Evolutionary conservation across 2,113 vertebrate species (phyloP).

Genomic region (Gymnogyps californianus): DNA sequence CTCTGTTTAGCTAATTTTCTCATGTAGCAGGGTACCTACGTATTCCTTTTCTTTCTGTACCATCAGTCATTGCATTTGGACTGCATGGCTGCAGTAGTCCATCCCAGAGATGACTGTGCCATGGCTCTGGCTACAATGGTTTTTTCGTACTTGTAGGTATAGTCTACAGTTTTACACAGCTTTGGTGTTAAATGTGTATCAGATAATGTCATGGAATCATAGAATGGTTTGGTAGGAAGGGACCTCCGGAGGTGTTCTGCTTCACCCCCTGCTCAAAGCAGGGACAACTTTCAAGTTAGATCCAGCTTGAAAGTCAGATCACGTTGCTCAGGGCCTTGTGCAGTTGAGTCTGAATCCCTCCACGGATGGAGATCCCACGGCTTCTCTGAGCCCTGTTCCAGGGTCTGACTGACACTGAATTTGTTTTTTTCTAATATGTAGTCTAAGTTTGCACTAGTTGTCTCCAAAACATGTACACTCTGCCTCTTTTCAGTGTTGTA

Average conservation of each 20-base stretch:
- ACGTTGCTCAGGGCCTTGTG: neutral
- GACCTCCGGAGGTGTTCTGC: neutral
- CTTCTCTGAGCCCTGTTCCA: neutral
- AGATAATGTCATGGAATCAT: neutral
- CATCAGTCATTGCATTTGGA: neutral
- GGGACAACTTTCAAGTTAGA: neutral
- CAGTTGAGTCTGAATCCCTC: neutral
- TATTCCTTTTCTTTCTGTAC: neutral
- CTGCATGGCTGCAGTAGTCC: neutral
- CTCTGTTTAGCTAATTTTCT: neutral
- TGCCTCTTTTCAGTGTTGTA: neutral
- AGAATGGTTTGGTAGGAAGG: neutral
- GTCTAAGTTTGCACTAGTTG: neutral
- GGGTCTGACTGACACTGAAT: neutral
- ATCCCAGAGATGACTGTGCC: neutral
- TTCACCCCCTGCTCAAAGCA: neutral
- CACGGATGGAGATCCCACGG: neutral
- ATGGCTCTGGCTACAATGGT: neutral
- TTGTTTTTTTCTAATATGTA: neutral
- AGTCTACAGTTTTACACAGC: neutral
- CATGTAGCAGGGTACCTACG: neutral
- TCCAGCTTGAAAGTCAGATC: neutral
- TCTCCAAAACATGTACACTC: neutral
- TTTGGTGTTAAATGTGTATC: neutral
- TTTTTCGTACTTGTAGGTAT: accelerated